Evolutionary conservation across 2,113 vertebrate species (phyloP).

Genomic region (Chinchilla lanigera): DNA sequence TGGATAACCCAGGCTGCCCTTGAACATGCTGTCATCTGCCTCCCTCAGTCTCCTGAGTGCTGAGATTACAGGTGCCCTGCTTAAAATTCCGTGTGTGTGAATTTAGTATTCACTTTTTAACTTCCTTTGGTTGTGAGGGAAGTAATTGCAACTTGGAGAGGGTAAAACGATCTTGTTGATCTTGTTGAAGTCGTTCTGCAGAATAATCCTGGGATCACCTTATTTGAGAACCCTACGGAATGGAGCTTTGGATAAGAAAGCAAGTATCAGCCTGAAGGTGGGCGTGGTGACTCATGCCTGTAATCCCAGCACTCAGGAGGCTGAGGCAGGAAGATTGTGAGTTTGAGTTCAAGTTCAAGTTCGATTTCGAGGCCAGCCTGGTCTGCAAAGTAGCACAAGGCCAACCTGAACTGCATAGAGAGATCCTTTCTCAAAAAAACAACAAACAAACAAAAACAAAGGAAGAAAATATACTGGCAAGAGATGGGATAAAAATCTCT

Average conservation of each 20-base stretch:
- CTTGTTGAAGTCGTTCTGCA: not conserved
- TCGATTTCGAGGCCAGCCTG: too few relatives aligned
- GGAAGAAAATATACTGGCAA: not conserved
- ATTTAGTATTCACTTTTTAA: conserved; percentile 23
- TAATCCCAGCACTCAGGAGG: too few relatives aligned
- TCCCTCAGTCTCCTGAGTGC: not conserved
- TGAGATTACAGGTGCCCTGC: not conserved
- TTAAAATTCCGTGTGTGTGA: not conserved
- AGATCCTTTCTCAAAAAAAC: too few relatives aligned
- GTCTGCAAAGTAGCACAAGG: too few relatives aligned
- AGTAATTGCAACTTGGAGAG: conserved; percentile 34
- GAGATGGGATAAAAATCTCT: not conserved
- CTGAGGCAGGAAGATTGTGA: too few relatives aligned
- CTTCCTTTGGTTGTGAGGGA: not conserved
- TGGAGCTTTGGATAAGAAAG: not conserved
- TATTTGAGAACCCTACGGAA: not conserved
- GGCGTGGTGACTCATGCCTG: too few relatives aligned
- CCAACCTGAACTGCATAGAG: too few relatives aligned
- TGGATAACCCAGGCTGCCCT: not conserved
- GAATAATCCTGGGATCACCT: not conserved
- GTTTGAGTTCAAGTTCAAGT: too few relatives aligned
- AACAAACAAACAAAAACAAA: too few relatives aligned
- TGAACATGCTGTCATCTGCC: not conserved
- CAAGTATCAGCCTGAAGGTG: not conserved
- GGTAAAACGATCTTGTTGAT: not conserved